Conservation (phyloP, 2,888 invertebrate genomes). For the Alloplasta piceator region DNA sequence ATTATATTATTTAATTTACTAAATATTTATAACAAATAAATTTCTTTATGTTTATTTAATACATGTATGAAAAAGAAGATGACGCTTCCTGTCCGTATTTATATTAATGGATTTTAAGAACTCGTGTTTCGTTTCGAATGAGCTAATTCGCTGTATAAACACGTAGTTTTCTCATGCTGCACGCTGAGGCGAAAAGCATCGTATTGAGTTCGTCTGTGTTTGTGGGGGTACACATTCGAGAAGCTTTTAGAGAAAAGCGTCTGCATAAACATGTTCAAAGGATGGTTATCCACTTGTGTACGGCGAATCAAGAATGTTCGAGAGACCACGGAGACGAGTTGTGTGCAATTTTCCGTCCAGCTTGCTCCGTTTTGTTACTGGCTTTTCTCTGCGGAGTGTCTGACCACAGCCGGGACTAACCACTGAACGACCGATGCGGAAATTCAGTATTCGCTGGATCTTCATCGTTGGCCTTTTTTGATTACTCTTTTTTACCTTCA, state of each 20-base stretch:
- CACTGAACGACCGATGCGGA: background rate
- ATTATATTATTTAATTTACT: too few relatives aligned
- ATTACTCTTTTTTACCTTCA: background rate
- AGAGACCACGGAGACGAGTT: too few relatives aligned
- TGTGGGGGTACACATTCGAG: background rate
- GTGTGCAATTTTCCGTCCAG: background rate
- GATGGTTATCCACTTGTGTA: background rate
- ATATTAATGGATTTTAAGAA: slow-evolving; percentile 39
- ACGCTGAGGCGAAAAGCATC: too few relatives aligned
- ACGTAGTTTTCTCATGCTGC: background rate
- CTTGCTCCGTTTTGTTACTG: background rate
- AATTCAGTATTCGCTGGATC: background rate
- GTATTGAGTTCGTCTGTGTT: background rate
- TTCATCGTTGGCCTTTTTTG: background rate
- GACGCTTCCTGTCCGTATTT: slow-evolving; percentile 8
- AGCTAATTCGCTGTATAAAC: background rate
- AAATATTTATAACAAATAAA: too few relatives aligned
- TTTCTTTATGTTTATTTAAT: too few relatives aligned
- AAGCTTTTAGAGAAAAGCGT: background rate
- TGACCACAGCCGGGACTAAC: slow-evolving; percentile 6
- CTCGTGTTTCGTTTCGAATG: slow-evolving; percentile 31
- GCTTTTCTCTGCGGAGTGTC: background rate
- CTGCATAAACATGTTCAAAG: background rate
- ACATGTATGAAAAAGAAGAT: background rate
- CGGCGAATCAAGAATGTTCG: too few relatives aligned